Evolutionary conservation across 2,797 vertebrate species (phyloP).

Genomic region (Tokudaia muenninki): DNA sequence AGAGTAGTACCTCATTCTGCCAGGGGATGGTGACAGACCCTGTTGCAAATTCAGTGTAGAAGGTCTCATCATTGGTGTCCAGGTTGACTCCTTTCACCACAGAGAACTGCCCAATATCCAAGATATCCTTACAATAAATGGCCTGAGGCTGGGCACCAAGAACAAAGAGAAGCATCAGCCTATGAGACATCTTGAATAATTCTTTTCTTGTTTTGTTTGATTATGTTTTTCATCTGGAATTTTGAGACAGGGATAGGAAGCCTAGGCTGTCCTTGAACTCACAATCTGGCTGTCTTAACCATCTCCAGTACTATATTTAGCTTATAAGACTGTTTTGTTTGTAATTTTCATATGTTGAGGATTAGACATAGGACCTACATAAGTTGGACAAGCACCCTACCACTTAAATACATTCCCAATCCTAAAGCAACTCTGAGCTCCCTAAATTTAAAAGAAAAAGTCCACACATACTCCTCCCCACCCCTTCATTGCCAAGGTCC

Average conservation of each 20-base stretch:
- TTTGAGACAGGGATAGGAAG: neutral
- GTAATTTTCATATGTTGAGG: neutral
- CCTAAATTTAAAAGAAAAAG: neutral
- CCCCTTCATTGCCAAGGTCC: neutral
- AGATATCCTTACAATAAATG: constrained; percentile 94
- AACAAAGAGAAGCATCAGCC: neutral
- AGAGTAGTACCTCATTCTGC: constrained; percentile 95
- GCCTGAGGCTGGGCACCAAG: constrained; percentile 90
- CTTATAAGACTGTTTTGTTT: neutral
- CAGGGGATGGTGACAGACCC: constrained; percentile 97
- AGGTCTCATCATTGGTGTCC: constrained; percentile 93
- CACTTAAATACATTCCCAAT: neutral
- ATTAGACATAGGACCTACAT: neutral
- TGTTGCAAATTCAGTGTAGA: constrained; percentile 95
- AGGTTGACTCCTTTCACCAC: constrained; percentile 94
- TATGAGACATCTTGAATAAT: neutral
- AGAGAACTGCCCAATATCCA: constrained; percentile 96
- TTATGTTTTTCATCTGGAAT: neutral
- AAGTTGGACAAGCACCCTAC: neutral
- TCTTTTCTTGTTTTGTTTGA: neutral
- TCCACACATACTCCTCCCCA: accelerated
- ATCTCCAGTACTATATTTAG: neutral
- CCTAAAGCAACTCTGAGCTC: neutral
- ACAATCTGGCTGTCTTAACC: neutral
- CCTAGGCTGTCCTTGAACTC: neutral